phyloP scores from a whole-genome alignment of 2,888 invertebrate species.

The Agrenia bidenticulata region DNA sequence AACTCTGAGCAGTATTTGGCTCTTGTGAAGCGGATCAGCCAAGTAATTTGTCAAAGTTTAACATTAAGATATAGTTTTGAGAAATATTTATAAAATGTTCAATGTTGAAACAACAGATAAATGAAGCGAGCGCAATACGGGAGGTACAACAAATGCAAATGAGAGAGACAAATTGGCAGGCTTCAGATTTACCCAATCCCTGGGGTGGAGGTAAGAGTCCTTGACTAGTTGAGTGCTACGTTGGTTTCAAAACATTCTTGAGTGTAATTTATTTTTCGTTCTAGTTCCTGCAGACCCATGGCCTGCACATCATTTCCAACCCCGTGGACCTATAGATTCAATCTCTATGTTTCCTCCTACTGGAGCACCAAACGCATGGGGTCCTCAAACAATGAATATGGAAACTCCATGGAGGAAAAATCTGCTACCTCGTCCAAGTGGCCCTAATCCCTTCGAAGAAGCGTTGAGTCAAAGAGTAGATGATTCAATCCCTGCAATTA shows the following conservation, averaged over 20 bases:
- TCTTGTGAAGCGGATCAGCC: conserved; percentile 44
- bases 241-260: too few species aligned
- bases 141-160: conserved; percentile 62
- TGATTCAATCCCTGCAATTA: conserved; percentile 38
- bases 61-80: too few species aligned
- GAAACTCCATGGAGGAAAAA: not conserved
- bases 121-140: conserved; percentile 72
- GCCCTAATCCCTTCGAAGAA: conserved; percentile 51
- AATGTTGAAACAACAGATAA: too few species aligned
- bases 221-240: not conserved
- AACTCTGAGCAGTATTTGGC: conserved; percentile 41
- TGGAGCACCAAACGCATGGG: conserved; percentile 20
- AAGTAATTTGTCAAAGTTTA: conserved; percentile 42
- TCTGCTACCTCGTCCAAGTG: conserved; percentile 23
- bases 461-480: conserved; percentile 34
- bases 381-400: conserved; percentile 27
- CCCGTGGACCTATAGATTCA: conserved; percentile 13
- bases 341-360: conserved; percentile 3
- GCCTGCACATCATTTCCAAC: conserved; percentile 27
- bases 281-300: conserved; percentile 2
- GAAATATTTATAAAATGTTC: too few species aligned
- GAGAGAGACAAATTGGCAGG: conserved; percentile 14
- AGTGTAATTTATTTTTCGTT: conserved; percentile 13
- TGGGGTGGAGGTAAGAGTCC: conserved; percentile 32
- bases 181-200: conserved; percentile 35